phyloP scores from a whole-genome alignment of 1,140 invertebrate species.

The Saccostrea echinata region DNA sequence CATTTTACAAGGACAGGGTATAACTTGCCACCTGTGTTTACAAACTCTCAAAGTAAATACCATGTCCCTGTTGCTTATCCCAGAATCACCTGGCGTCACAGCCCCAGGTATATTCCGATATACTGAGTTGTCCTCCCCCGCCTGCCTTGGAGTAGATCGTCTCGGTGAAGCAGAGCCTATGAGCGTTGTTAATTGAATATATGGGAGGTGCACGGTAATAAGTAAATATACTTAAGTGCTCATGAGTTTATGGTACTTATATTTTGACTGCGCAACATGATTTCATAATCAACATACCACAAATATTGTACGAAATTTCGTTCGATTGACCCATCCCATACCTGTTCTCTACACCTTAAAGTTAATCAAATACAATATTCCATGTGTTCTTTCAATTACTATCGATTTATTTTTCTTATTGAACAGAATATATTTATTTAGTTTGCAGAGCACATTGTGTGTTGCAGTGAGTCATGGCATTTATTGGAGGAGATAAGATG shows the following conservation, averaged over 20 bases:
- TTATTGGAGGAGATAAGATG: constrained; percentile 26
- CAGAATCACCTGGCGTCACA: background rate
- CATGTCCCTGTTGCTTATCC: background rate
- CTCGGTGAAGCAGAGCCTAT: background rate
- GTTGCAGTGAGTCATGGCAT: constrained; percentile 4
- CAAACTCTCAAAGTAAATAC: constrained; percentile 16
- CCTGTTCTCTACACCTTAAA: too few species aligned
- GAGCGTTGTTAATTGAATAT: constrained; percentile 24
- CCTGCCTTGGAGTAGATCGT: background rate
- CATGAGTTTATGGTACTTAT: background rate
- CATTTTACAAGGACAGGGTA: background rate
- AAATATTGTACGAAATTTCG: background rate
- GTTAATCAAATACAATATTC: too few species aligned
- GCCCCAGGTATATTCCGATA: background rate
- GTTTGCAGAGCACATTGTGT: constrained; percentile 4
- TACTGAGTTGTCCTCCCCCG: background rate
- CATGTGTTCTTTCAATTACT: background rate
- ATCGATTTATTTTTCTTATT: constrained; percentile 1
- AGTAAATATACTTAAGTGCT: background rate
- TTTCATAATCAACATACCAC: background rate
- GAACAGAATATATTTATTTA: constrained; percentile 24
- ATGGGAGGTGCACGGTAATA: constrained; percentile 2
- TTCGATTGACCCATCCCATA: background rate
- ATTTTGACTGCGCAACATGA: background rate
- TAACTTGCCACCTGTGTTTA: constrained; percentile 21